Base-by-base conservation (phyloP, 2,797 vertebrate genomes). In the Rhinoraja longicauda region DNA sequence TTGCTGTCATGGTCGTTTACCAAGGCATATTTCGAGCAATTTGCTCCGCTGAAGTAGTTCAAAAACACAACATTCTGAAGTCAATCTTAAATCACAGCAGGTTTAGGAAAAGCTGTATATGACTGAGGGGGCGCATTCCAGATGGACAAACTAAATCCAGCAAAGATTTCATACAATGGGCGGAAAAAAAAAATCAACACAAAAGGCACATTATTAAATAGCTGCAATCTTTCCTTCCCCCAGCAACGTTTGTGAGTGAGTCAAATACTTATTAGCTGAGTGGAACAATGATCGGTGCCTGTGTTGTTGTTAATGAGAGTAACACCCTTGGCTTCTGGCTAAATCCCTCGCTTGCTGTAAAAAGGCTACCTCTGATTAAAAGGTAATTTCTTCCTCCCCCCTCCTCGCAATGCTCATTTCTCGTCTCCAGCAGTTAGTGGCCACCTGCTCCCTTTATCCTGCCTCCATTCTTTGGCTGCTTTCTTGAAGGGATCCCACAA, bases 361-460 rank as follows among this genome's bases (percentile, higher is more conserved):
- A 70, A 92, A 92, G 92, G 72, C 90, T 75, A 36, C 62, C 17
- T 75, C 70, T 92, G 90, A 92, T 92, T 92, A 92, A 92, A 75
- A 92, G 70, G 90, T 5, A 32, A 92, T 73, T 92, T 75, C 90
- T 92, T 9, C 7, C 57, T 4, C 32, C 39, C 90, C 12, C 24
- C 36, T 1, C 15, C 39, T 26, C 24, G 17, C 36, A 72, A 73
- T 75, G 12, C 70, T 73, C n/a, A 24, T 53, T 91, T 72, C 88
- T 91, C 17, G 90, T 92, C 64, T n/a, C 67, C 45, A 53, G 45
- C 70, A 75, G 70, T 75, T 19, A 29, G 39, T 75, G 72, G 90
- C 84, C 90, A 92, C 90, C 90, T 92, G 90, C 67, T n/a, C 32
- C 39, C 45, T 73, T 92, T 92, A 92, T 57, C 90, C 24, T 75